Base-by-base conservation (phyloP, 2,113 vertebrate genomes). In the Phrynocephalus versicolor region DNA sequence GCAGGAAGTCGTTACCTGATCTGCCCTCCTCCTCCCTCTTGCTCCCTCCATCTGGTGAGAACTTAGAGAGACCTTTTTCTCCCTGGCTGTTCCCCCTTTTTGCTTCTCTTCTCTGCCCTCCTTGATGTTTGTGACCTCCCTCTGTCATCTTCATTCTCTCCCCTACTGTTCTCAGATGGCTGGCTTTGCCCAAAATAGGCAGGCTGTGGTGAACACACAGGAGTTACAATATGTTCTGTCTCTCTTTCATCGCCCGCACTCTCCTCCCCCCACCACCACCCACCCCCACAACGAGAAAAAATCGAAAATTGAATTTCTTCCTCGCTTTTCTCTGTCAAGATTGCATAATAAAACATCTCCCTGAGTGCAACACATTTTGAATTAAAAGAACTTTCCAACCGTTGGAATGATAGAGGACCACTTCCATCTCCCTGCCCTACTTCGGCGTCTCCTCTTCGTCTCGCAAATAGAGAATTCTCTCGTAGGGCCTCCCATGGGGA, bases 301-400 rank as follows among this genome's bases (percentile, higher is more conserved):
- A 90, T 93, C 92, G 93, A 95, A 51, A 95, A 96, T 91, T 94
- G 87, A 90, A 92, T 94, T 95, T 94, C 88, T 87, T 82, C 94
- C 92, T 94, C 85, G 87, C 89, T 76, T 95, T 96, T 94, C 93
- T 94, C 94, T 93, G 89, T 92, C 23, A 14, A 95, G 93, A 95
- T 93, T 16, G 2, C 86, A 83, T 91, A 88, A 92, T 93, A 94
- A 95, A 96, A 93, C 27, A 89, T 90, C 90, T 92, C 92, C 51
- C 86, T 3, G 23, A 90, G 84, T 74, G 82, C 90, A 88, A 74
- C 9, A 82, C 64, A 30, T 87, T 79, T 94, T 92, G 86, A 92
- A 91, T 89, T 79, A 62, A 90, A 92, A 90, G 55, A 64, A 79
- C 81, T 83, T 88, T 91, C 83, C 86, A 88, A 81, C 1, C 71